These are phyloP conservation scores for Microcebus lehilahytsara DNA, from an alignment of 2,113 vertebrate genomes.

Conservation along the genomic window DNA sequence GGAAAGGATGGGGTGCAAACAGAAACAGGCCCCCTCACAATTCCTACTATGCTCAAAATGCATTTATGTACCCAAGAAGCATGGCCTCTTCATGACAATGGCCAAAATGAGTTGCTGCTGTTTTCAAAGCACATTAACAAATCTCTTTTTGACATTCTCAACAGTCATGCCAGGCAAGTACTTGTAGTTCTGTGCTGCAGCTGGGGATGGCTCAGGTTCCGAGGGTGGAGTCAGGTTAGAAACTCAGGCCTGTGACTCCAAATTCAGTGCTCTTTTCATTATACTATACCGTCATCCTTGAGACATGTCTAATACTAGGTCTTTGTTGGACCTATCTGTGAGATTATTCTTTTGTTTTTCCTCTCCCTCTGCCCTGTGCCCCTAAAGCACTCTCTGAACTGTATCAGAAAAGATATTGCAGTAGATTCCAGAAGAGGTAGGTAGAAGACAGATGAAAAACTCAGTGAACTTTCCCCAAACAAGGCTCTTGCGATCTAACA, in stretches of 20 bases:
- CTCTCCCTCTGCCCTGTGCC: fast-evolving
- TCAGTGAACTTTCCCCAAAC: neutral
- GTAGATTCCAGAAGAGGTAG: neutral
- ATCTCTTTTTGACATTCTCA: neutral
- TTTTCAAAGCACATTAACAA: neutral
- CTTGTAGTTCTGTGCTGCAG: neutral
- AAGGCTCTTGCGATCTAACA: constrained; percentile 40
- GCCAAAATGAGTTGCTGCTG: neutral
- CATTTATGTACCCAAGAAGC: neutral
- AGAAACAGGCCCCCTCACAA: neutral
- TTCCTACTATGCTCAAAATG: neutral
- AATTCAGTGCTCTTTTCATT: no score
- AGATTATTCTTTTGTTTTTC: neutral
- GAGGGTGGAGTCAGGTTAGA: neutral
- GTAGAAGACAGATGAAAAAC: neutral
- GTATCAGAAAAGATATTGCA: neutral
- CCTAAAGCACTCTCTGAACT: neutral
- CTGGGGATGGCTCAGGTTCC: neutral
- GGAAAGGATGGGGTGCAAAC: neutral
- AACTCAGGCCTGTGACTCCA: neutral
- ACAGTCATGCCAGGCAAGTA: neutral
- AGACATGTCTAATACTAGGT: neutral
- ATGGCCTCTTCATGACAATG: neutral
- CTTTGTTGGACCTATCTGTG: neutral
- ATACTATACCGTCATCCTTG: neutral